Base-by-base conservation (phyloP, 2,797 vertebrate species). In the Chrysocyon brachyurus region DNA sequence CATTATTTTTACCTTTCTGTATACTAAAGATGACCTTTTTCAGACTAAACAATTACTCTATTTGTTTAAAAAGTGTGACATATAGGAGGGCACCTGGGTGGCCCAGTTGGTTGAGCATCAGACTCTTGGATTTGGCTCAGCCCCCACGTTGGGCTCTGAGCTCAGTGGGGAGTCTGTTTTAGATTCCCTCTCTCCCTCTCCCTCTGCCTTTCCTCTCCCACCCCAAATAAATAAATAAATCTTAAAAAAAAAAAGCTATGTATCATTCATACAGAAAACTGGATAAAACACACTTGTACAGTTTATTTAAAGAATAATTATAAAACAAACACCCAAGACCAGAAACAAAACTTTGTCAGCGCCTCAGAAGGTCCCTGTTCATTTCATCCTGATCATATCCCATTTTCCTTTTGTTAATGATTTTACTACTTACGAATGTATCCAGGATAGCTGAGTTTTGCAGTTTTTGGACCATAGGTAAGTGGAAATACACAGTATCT, bases 231-330 rank as follows among this genome's bases (percentile, higher is more conserved):
- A 46, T 57, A 66, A 66, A 66, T 66, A n/a, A 66, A n/a, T 66
- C 31, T n/a, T 63, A 1, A 31, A 59, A 87, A 73, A 90, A 87
- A 73, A 90, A 52, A 5, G 82, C 89, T 36, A 64, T 63, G 57
- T 1, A 49, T 46, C 33, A 87, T 56, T 90, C 78, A 86, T 56
- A 22, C 2, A 73, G 70, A 94, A 85, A 22, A 91, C 17, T 40
- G 33, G 49, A 14, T 46, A 82, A 46, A 66, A 79, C 21, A 75
- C 6, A 28, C 1, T 54, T 56, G 15, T 26, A 46, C 1, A 24
- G 1, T 57, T 89, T 33, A 77, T 36, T 95, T 87, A 17, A 90
- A 92, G 26, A 96, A 54, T 87, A 78, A 90, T 87, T 75, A 75
- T 54, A 66, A 59, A 95, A 57, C 11, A 28, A 94, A 63, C 1